These are phyloP conservation scores for Gymnodraco acuticeps DNA, from an alignment of 2,797 vertebrate genomes.

Conservation along the genomic window DNA sequence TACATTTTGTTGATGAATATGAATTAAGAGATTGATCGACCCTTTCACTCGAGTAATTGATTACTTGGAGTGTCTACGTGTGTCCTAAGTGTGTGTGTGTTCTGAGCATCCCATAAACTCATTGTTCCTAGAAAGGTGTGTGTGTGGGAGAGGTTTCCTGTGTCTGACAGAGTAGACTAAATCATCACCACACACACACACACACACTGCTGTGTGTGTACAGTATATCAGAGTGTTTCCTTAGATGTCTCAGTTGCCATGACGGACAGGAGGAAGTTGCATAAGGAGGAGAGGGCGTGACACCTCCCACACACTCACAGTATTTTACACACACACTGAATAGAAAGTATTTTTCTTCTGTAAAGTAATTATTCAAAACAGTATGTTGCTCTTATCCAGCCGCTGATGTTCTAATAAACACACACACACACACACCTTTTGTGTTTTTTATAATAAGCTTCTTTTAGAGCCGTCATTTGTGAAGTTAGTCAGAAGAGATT, in stretches of 20 bases:
- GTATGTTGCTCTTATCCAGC: too few species aligned
- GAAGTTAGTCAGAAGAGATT: too few species aligned
- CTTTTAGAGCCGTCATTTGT: too few species aligned
- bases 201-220: neutral
- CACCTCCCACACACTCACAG: conserved; percentile 10
- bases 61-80: neutral
- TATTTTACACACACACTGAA: neutral
- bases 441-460: too few species aligned
- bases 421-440: neutral
- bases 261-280: conserved; percentile 23
- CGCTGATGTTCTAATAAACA: too few species aligned
- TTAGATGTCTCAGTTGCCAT: conserved; percentile 12
- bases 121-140: conserved; percentile 52
- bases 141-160: conserved; percentile 60
- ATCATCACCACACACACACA: conserved; percentile 19
- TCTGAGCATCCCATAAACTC: conserved; percentile 12
- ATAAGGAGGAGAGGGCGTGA: conserved; percentile 23
- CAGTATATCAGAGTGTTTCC: conserved; percentile 24
- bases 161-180: conserved; percentile 38
- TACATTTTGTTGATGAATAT: too few species aligned
- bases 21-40: too few species aligned
- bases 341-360: too few species aligned
- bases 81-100: conserved; percentile 16
- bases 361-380: too few species aligned
- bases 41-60: too few species aligned